These are phyloP conservation scores for Oryctes rhinoceros DNA, from an alignment of 1,140 invertebrate genomes.

Conservation along the genomic window DNA sequence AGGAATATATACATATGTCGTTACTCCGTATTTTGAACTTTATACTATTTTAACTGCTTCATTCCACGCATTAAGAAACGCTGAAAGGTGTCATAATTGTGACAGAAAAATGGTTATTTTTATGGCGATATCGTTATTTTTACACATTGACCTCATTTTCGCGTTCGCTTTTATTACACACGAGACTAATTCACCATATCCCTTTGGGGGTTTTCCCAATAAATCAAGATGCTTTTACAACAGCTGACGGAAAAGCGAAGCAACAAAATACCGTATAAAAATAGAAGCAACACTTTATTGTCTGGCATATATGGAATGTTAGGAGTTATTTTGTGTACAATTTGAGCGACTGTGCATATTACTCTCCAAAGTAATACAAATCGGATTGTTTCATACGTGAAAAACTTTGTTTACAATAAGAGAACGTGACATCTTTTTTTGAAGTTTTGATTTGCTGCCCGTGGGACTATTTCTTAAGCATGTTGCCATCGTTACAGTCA, in stretches of 20 bases:
- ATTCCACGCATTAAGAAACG: neutral
- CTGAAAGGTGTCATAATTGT: conserved; percentile 21
- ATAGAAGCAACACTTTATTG: neutral
- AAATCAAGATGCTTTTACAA: conserved; percentile 35
- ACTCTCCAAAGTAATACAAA: no score
- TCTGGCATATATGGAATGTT: neutral
- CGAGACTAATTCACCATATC: conserved; percentile 20
- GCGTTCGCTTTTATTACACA: conserved; percentile 13
- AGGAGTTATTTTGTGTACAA: no score
- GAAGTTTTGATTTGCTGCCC: no score
- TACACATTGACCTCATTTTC: conserved; percentile 22
- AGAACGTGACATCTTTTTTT: no score
- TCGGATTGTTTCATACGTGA: no score
- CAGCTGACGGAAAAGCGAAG: conserved; percentile 27
- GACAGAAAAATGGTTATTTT: conserved; percentile 36
- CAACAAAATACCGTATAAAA: conserved; percentile 18
- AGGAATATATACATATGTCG: neutral
- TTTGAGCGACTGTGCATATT: no score
- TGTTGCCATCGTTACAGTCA: no score
- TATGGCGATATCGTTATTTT: neutral
- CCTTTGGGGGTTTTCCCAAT: neutral
- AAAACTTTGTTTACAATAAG: no score
- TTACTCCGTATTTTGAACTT: neutral
- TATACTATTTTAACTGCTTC: neutral
- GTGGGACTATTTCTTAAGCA: no score